Evolutionary conservation across 2,113 vertebrate genomes (phyloP).

Genomic region (Anguilla rostrata): DNA sequence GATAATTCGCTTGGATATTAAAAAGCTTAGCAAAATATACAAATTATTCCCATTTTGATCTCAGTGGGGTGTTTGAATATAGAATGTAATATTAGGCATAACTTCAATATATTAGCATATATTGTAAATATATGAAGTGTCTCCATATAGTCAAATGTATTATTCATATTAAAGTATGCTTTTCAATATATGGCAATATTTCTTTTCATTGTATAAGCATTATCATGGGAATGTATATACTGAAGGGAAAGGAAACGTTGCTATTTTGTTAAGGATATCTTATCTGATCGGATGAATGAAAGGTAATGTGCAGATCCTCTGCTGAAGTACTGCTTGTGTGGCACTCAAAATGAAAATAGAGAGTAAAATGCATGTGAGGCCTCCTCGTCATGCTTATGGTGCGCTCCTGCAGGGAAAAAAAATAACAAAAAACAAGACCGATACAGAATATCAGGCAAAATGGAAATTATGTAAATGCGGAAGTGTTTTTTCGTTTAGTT

Average conservation of each 20-base stretch:
- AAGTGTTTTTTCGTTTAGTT: not conserved
- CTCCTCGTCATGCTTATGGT: constrained; percentile 56
- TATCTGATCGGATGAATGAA: not conserved
- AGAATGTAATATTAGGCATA: too few relatives aligned
- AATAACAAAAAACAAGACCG: not conserved
- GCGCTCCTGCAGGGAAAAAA: constrained; percentile 76
- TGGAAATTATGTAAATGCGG: not conserved
- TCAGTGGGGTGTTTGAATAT: too few relatives aligned
- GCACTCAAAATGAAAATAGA: constrained; percentile 50
- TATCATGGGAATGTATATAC: not conserved
- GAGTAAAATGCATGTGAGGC: constrained; percentile 63
- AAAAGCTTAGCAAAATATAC: too few relatives aligned
- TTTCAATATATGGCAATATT: not conserved
- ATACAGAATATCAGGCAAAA: not conserved
- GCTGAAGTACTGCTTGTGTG: not conserved
- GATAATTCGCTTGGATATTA: too few relatives aligned
- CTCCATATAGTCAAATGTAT: too few relatives aligned
- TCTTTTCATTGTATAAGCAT: not conserved
- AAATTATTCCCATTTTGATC: too few relatives aligned
- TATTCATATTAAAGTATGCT: not conserved
- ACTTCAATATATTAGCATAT: too few relatives aligned
- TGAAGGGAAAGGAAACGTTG: not conserved
- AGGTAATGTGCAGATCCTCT: not conserved
- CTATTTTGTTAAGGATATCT: too few relatives aligned
- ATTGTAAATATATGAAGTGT: too few relatives aligned